Base-by-base conservation (phyloP, 2,797 vertebrate species). In the Heliangelus exortis region DNA sequence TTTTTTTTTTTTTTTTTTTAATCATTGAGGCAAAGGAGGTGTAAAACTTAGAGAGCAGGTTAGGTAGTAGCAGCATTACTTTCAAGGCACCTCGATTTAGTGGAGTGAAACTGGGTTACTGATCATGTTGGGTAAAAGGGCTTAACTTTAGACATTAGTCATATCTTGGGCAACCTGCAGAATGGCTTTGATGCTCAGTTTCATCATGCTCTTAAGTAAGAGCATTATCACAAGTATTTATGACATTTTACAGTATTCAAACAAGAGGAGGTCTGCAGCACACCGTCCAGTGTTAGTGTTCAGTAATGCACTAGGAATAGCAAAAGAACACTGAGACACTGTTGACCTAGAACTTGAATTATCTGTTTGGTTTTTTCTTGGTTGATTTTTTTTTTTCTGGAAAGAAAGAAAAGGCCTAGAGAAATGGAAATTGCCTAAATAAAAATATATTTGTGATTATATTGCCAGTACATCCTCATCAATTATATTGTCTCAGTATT, bases 41-140 rank as follows among this genome's bases (percentile, higher is more conserved):
- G 29, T 79, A 87, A 95, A 97, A 97, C 96, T 97, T 96, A 89
- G 0, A 62, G 89, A 95, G 79, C 90, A 82, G 92, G 47, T 87
- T 94, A 82, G 93, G 68, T 81, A 78, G 84, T 80, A 72, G 88
- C 54, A 88, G 72, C 9, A 23, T 69, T 78, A 90, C 94, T 96
- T 92, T 68, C 39, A 72, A 75, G 71, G 62, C 80, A 57, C 58
- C 87, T 96, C 84, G 87, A 61, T 88, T 66, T 33, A 80, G 69
- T 59, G 45, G 77, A 92, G 85, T 84, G 84, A 93, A 97, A 97
- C 84, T 95, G 92, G 94, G 81, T 94, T 96, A 80, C 76, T 95
- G 28, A 54, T 77, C 55, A 13, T 83, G 66, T 80, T 91, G 79
- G 73, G 23, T 84, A 68, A 87, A 86, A 73, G 73, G 58, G 91